Percentiles rank a stretch among this genome's conserved stretches.
Evolutionary conservation across 2,888 invertebrate species (phyloP).

Genomic region (Pandemis cinnamomeana): DNA sequence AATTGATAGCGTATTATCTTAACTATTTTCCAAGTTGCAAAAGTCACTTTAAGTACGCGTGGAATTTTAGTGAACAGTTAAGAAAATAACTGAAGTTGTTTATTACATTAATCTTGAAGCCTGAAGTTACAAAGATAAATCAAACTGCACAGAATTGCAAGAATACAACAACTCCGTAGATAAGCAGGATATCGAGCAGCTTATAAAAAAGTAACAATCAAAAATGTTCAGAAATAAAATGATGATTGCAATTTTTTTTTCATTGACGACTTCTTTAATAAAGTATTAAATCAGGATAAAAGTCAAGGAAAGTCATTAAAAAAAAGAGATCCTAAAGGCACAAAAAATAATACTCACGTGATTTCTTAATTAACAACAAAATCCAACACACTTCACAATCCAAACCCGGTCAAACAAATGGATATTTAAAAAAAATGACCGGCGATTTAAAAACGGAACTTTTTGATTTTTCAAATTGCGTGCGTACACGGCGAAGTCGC

Average conservation of each 20-base stretch:
- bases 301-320: not conserved
- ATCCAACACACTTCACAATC: slow-evolving; percentile 30
- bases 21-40: not conserved
- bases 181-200: not conserved
- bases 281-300: too few relatives aligned
- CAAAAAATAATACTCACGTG: slow-evolving; percentile 8
- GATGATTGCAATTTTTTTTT: not conserved
- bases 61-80: not conserved
- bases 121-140: not conserved
- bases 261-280: not conserved
- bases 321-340: not conserved
- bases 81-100: not conserved
- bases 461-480: slow-evolving; percentile 50
- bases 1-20: not conserved
- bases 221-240: not conserved
- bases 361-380: not conserved
- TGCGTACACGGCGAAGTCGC: slow-evolving; percentile 55
- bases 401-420: slow-evolving; percentile 1
- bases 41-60: not conserved
- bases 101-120: not conserved
- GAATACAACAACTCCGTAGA: not conserved
- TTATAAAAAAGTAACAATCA: not conserved
- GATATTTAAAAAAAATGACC: not conserved
- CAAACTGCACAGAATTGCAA: not conserved
- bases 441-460: slow-evolving; percentile 43